Conservation (phyloP, 1,140 invertebrate species). For the Solen grandis region DNA sequence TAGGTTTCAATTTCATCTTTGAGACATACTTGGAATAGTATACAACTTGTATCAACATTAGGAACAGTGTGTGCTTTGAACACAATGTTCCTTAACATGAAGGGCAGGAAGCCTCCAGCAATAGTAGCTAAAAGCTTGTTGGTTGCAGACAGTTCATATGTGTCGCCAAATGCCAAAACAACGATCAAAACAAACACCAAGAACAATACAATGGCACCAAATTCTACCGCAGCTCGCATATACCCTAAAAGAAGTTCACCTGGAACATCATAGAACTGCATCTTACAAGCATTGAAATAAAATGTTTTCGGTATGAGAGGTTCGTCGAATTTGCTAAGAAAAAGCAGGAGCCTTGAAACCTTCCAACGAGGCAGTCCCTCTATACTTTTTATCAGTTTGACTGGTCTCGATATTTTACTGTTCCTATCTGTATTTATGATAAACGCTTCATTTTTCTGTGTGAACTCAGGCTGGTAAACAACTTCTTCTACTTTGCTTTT, state of each 20-base stretch:
- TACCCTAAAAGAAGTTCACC: conserved; percentile 29
- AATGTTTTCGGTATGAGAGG: conserved; percentile 37
- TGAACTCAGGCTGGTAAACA: conserved; percentile 31
- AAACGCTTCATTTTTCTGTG: conserved; percentile 62
- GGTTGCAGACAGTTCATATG: conserved; percentile 51
- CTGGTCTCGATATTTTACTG: background rate
- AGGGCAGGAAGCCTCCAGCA: conserved; percentile 57
- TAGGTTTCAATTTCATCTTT: conserved; percentile 18
- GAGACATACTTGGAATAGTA: conserved; percentile 30
- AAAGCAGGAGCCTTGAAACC: conserved; percentile 21
- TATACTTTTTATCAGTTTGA: background rate
- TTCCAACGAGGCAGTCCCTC: conserved; percentile 20
- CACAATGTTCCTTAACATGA: conserved; percentile 47
- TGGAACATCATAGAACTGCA: conserved; percentile 33
- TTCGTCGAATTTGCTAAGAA: conserved; percentile 37
- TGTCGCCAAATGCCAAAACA: too few species aligned
- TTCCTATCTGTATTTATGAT: conserved; percentile 39
- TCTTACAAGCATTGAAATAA: conserved; percentile 41
- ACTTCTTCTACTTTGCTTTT: conserved; percentile 59
- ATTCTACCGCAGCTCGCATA: conserved; percentile 19
- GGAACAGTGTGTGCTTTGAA: conserved; percentile 24
- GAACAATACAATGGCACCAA: conserved; percentile 26
- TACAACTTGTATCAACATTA: conserved; percentile 5
- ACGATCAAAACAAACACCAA: too few species aligned
- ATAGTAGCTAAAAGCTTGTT: conserved; percentile 52